Percentiles rank a stretch among this genome's conserved stretches.
phyloP scores from a whole-genome alignment of 1,140 invertebrate species.

The Pseudomyrmex pallidus region DNA sequence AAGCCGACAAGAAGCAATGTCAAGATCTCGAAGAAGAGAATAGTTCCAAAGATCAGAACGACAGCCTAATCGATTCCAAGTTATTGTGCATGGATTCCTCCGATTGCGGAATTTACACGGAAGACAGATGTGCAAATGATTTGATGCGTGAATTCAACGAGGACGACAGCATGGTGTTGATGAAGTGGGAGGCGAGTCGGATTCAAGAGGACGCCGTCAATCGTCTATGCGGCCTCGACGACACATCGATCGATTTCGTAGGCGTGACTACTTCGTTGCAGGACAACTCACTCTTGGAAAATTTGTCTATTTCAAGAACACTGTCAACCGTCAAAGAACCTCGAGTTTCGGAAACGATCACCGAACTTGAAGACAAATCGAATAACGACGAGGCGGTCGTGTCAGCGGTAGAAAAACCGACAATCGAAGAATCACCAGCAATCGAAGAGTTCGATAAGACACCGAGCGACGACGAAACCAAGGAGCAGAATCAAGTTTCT shows the following conservation, averaged over 20 bases:
- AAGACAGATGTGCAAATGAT: conserved; percentile 25
- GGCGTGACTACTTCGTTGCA: conserved; percentile 15
- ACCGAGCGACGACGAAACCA: background rate
- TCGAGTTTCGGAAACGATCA: background rate
- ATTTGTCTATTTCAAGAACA: conserved; percentile 26
- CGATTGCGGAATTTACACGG: conserved; percentile 32
- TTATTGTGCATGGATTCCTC: conserved; percentile 43
- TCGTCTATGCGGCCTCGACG: conserved; percentile 31
- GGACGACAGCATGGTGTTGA: conserved; percentile 41
- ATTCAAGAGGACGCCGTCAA: conserved; percentile 50
- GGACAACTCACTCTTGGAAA: conserved; percentile 23
- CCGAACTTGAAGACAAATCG: background rate
- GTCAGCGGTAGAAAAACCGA: background rate
- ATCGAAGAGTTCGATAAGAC: background rate
- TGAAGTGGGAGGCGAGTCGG: conserved; percentile 49
- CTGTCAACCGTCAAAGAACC: background rate
- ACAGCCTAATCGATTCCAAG: conserved; percentile 26
- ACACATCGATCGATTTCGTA: conserved; percentile 33
- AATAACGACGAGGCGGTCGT: background rate
- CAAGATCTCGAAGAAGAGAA: background rate
- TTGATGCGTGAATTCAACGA: conserved; percentile 42
- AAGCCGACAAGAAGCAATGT: background rate
- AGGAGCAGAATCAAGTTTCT: conserved; percentile 22
- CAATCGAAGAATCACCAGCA: background rate
- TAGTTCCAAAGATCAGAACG: background rate